Conservation (phyloP, 92 coral and sea anemone genomes). For the Parazoanthus darwini region DNA sequence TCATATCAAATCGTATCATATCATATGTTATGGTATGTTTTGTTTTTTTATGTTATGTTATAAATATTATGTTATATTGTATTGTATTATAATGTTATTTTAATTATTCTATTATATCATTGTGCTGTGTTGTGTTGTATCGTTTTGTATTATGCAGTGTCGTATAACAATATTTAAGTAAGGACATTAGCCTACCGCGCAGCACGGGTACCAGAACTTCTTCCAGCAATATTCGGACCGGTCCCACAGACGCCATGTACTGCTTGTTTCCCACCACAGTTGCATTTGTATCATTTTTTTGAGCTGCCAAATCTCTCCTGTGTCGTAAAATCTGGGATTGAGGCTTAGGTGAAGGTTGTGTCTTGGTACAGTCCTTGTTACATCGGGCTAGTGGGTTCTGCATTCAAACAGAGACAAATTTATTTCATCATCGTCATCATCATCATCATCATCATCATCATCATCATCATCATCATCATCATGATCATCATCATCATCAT, state of each 20-base stretch:
- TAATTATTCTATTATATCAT: no score
- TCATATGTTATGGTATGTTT: no score
- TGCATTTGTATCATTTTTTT: background rate
- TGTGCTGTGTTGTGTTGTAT: no score
- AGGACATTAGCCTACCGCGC: background rate
- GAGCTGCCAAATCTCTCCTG: background rate
- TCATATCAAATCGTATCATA: no score
- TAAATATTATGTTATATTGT: no score
- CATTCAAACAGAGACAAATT: background rate
- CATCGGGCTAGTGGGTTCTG: constrained; percentile 32
- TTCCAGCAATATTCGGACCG: constrained; percentile 23
- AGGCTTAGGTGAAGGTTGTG: background rate
- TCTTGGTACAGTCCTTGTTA: constrained; percentile 17
- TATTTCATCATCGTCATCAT: no score
- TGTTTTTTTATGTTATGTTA: no score
- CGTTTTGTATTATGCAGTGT: no score
- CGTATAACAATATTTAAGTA: no score
- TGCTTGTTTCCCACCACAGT: constrained; percentile 18
- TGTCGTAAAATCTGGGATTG: background rate
- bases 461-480: no score
- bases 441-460: no score
- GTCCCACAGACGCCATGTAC: constrained; percentile 28
- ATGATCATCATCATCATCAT: no score
- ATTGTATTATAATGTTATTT: background rate
- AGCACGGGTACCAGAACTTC: constrained; percentile 3